Conservation (phyloP, 1,140 invertebrate genomes). For the Pentalonia nigronervosa region DNA sequence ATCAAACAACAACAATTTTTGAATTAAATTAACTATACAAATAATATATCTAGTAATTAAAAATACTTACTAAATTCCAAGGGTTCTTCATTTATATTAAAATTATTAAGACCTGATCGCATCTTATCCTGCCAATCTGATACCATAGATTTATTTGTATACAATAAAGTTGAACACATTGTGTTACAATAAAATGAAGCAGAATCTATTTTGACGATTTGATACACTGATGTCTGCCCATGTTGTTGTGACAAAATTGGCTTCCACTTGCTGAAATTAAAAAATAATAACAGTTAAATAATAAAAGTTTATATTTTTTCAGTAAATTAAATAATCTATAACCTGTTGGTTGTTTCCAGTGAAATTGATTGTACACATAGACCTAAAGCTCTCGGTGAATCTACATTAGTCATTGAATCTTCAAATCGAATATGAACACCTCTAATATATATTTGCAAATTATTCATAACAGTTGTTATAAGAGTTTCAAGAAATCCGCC, state of each 20-base stretch:
- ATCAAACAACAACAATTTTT: slow-evolving; percentile 9
- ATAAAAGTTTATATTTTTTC: neutral
- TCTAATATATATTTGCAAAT: slow-evolving; percentile 80
- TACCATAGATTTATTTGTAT: slow-evolving; percentile 60
- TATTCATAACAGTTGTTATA: slow-evolving; percentile 78
- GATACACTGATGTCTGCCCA: slow-evolving; percentile 72
- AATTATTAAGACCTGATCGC: slow-evolving; percentile 77
- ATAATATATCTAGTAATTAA: slow-evolving; percentile 54
- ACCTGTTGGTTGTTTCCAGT: slow-evolving; percentile 83
- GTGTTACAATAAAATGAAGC: slow-evolving; percentile 82
- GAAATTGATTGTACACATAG: slow-evolving; percentile 81
- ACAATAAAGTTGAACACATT: slow-evolving; percentile 63
- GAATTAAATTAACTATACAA: slow-evolving; percentile 56
- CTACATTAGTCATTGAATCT: slow-evolving; percentile 74
- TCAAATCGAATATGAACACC: slow-evolving; percentile 87
- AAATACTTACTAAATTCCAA: slow-evolving; percentile 77
- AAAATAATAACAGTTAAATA: neutral
- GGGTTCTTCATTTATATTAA: slow-evolving; percentile 76
- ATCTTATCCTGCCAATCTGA: slow-evolving; percentile 73
- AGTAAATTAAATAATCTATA: neutral
- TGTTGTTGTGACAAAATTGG: slow-evolving; percentile 71
- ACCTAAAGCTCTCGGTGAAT: slow-evolving; percentile 76
- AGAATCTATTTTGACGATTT: slow-evolving; percentile 79
- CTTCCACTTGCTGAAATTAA: slow-evolving; percentile 78
- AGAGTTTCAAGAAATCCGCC: slow-evolving; percentile 74